Base-by-base conservation (phyloP, 2,888 invertebrate genomes). In the Hemaris fuciformis region DNA sequence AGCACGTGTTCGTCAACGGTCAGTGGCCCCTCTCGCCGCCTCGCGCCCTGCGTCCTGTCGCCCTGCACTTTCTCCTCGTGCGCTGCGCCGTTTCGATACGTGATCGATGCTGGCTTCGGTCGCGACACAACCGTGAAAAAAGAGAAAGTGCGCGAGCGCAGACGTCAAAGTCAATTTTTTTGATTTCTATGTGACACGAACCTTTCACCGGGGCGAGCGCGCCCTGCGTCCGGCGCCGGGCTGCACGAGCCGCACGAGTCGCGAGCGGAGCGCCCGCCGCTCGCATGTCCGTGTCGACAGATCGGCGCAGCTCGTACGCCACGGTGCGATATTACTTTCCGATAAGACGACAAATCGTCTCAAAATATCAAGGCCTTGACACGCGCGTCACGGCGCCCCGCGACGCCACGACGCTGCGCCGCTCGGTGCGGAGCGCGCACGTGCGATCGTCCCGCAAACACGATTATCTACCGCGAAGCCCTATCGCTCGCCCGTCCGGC, bases 1-100 rank as follows among this genome's bases (percentile, higher is more conserved):
- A 96, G 87, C 96, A 96, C 85, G 95, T 96, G 84, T 95, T 96
- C 85, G 95, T 96, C 89, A 96, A 96, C 89, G 95, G 95, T 96
- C 95, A 93, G 94, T 89, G 74, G 70, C 69, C 65, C 63, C 65
- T 73, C 56, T 46, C 57, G 59, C 34, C 42, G 46, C 46, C 58
- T 34, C 59, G 64, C 61, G 61, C 43, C 25, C 48, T 57, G 46
- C 62, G 23, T 34, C 38, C 15, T 15, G 31, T 1, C 27, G 23
- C 18, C 25, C 45, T 66, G 65, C 69, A 73, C 75, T 75, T 74
- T 75, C 75, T 73, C 64, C 64, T 66, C 62, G 61, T 62, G 65
- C 41, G n/a, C 23, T 41, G 22, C n/a, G 63, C 60, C 63, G 57
- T 64, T 57, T 66, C 68, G 68, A 61, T 67, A 69, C 70, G 69